A percentile compares a stretch with the other conserved stretches of the same genome.
Conservation (phyloP, 2,113 vertebrate species). For the Sinocyclocheilus maitianheensis region DNA sequence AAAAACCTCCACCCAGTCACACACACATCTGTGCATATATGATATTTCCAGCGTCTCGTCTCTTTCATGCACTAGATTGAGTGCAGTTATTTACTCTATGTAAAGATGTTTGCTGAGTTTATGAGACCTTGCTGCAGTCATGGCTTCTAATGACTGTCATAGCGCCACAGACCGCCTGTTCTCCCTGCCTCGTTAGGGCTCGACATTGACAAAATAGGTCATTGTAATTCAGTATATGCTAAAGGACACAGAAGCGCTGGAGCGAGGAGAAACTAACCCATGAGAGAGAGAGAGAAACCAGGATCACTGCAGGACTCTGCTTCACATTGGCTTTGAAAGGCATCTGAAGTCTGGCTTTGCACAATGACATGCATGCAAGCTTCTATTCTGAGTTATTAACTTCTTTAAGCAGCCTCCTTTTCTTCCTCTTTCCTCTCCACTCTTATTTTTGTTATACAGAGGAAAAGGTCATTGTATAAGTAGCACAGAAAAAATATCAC, state of each 20-base stretch:
- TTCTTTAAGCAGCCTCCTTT: neutral
- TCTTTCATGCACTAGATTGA: neutral
- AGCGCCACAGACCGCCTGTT: conserved; percentile 32
- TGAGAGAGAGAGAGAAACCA: neutral
- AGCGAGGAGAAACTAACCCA: neutral
- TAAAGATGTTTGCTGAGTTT: conserved; percentile 28
- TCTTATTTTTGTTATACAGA: neutral
- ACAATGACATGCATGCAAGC: conserved; percentile 1
- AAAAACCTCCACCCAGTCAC: neutral
- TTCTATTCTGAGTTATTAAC: conserved; percentile 43
- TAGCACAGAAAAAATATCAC: neutral
- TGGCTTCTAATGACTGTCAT: conserved; percentile 54
- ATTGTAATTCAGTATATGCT: conserved; percentile 51
- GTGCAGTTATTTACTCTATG: conserved; percentile 14
- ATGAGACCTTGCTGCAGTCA: conserved; percentile 42
- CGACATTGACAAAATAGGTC: conserved; percentile 59
- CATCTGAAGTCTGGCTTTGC: conserved; percentile 1
- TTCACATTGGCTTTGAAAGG: conserved; percentile 22
- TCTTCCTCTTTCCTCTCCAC: neutral
- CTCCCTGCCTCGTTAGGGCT: conserved; percentile 47
- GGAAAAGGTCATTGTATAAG: conserved; percentile 38
- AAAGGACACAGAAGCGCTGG: conserved; percentile 49
- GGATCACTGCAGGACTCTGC: conserved; percentile 19
- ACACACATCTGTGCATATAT: neutral
- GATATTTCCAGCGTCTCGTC: neutral